Percentiles rank a stretch among this genome's conserved stretches.
These are phyloP conservation scores for Lapara coniferarum DNA, from an alignment of 2,888 invertebrate genomes.

Conservation along the genomic window DNA sequence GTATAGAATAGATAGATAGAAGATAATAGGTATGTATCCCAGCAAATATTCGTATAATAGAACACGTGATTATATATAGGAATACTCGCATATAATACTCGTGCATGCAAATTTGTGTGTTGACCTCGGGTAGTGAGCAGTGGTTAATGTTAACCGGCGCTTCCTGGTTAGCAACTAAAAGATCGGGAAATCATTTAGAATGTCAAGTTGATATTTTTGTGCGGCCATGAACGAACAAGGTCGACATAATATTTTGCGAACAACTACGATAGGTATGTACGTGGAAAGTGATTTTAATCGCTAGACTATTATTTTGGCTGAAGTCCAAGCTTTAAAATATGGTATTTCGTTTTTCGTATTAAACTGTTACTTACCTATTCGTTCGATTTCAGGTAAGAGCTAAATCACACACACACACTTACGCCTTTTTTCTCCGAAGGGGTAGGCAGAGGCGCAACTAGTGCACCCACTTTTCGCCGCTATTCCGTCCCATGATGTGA, in stretches of 20 bases:
- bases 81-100: slow-evolving; percentile 20
- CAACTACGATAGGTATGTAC: slow-evolving; percentile 58
- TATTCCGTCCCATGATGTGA: too few relatives aligned
- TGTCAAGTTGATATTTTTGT: slow-evolving; percentile 82
- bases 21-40: neutral
- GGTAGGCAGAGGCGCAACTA: too few relatives aligned
- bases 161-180: slow-evolving; percentile 79
- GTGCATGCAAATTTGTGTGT: slow-evolving; percentile 48
- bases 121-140: slow-evolving; percentile 65
- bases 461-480: too few relatives aligned
- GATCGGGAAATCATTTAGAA: slow-evolving; percentile 80
- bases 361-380: neutral
- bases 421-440: too few relatives aligned
- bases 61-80: neutral
- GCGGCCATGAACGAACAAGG: slow-evolving; percentile 78
- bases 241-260: slow-evolving; percentile 67
- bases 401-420: neutral
- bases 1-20: too few relatives aligned
- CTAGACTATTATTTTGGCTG: slow-evolving; percentile 62
- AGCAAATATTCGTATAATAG: neutral
- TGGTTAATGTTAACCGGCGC: slow-evolving; percentile 71
- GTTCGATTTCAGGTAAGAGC: neutral
- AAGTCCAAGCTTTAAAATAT: slow-evolving; percentile 59
- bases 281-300: slow-evolving; percentile 79
- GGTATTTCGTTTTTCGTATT: slow-evolving; percentile 32